Percentiles rank a stretch among this genome's conserved stretches.
Evolutionary conservation across 2,113 vertebrate species (phyloP).

Genomic region (Petrocephalus zakoni): DNA sequence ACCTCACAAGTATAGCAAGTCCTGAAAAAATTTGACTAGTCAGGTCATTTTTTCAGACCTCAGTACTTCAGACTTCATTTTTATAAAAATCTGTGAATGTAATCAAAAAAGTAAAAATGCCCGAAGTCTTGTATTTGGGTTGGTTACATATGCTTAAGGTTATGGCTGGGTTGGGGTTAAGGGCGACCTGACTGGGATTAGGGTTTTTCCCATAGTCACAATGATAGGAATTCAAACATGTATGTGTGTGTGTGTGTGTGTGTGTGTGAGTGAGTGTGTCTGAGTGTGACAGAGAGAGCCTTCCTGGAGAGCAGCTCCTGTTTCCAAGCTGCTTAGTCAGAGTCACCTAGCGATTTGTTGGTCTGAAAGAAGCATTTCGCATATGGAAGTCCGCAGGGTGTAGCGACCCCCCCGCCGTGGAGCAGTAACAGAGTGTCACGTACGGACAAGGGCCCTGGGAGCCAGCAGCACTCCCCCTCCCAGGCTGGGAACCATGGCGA

Average conservation of each 20-base stretch:
- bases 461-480: background rate
- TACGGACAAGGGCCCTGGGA: background rate
- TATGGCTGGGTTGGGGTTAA: too few relatives aligned
- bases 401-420: background rate
- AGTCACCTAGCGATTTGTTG: background rate
- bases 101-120: too few relatives aligned
- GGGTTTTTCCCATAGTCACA: too few relatives aligned
- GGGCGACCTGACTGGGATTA: too few relatives aligned
- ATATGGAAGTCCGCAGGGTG: background rate
- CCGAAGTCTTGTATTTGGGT: too few relatives aligned
- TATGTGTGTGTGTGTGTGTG: background rate
- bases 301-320: background rate
- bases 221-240: background rate
- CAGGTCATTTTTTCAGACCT: too few relatives aligned
- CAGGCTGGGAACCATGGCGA: background rate
- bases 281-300: background rate
- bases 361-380: background rate
- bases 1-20: too few relatives aligned
- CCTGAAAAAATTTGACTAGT: too few relatives aligned
- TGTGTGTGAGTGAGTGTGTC: background rate
- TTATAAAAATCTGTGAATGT: too few relatives aligned
- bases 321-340: background rate
- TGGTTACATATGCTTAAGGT: too few relatives aligned
- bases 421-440: background rate
- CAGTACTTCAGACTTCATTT: too few relatives aligned